Percentiles rank a stretch among this genome's conserved stretches.
These are phyloP conservation scores for Pyrocoelia pectoralis DNA, from an alignment of 2,888 invertebrate genomes.

Conservation along the genomic window DNA sequence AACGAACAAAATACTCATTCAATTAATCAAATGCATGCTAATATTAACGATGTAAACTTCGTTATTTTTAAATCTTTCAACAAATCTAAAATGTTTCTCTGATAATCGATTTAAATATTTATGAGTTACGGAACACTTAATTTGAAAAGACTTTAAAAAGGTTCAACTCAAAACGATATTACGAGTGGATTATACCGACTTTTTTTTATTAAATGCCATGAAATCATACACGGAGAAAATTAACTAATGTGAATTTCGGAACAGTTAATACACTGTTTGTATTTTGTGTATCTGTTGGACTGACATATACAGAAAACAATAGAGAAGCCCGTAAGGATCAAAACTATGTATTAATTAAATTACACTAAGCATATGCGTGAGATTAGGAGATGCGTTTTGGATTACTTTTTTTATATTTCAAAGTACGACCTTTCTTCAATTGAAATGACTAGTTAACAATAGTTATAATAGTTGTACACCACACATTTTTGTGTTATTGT, in stretches of 20 bases:
- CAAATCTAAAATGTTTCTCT: constrained; percentile 13
- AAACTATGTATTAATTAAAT: constrained; percentile 23
- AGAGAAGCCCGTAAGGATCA: constrained; percentile 19
- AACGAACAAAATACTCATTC: constrained; percentile 29
- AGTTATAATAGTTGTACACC: no score
- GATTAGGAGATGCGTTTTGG: neutral
- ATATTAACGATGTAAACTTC: constrained; percentile 25
- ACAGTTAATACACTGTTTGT: neutral
- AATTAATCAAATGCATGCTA: constrained; percentile 34
- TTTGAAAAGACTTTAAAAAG: no score
- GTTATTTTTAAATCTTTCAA: constrained; percentile 20
- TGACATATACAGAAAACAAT: constrained; percentile 11
- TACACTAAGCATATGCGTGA: constrained; percentile 17
- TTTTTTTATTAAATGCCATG: neutral
- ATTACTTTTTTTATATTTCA: no score
- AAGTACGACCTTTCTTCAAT: no score
- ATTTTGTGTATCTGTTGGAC: constrained; percentile 1
- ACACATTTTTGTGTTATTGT: no score
- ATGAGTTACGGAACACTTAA: constrained; percentile 10
- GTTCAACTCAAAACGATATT: neutral
- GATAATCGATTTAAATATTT: constrained; percentile 22
- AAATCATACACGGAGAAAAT: no score
- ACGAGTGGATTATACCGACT: neutral
- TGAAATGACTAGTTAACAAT: no score
- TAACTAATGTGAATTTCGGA: neutral